Conservation (phyloP, 2,113 vertebrate genomes). For the Mola mola region DNA sequence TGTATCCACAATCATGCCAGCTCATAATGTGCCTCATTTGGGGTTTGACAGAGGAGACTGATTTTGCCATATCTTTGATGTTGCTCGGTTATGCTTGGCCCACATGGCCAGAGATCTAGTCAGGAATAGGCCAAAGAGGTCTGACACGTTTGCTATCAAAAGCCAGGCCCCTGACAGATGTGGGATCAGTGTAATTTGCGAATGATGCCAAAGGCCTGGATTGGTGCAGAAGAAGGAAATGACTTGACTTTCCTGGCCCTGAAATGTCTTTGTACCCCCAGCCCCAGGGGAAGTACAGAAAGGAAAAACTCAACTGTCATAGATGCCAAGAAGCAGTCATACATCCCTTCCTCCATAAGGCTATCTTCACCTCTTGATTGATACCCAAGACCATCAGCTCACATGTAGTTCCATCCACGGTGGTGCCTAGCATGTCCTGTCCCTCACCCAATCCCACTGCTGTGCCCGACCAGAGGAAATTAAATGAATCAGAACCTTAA, state of each 20-base stretch:
- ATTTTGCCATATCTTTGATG: conserved; percentile 54
- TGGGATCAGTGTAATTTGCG: conserved; percentile 68
- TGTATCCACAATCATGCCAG: not conserved
- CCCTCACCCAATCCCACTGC: conserved; percentile 38
- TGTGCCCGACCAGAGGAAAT: conserved; percentile 31
- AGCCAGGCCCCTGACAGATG: conserved; percentile 62
- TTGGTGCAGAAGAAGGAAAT: conserved; percentile 67
- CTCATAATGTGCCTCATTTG: conserved; percentile 18
- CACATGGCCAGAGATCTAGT: conserved; percentile 30
- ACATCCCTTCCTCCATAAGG: conserved; percentile 48
- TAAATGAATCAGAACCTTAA: conserved; percentile 45
- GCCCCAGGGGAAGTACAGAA: conserved; percentile 60
- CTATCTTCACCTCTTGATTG: conserved; percentile 67
- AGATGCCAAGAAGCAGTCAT: conserved; percentile 51
- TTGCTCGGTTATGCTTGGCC: conserved; percentile 37
- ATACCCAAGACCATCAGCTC: conserved; percentile 62
- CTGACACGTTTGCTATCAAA: conserved; percentile 58
- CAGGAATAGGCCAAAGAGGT: conserved; percentile 34
- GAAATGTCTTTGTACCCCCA: conserved; percentile 62
- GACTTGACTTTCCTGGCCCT: conserved; percentile 69
- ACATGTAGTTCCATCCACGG: conserved; percentile 59
- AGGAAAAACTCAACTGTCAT: conserved; percentile 33
- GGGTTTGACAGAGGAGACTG: conserved; percentile 18
- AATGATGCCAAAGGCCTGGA: conserved; percentile 64
- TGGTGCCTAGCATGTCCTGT: conserved; percentile 30